Base-by-base conservation (phyloP, 2,888 invertebrate genomes). In the Microchrysa polita region DNA sequence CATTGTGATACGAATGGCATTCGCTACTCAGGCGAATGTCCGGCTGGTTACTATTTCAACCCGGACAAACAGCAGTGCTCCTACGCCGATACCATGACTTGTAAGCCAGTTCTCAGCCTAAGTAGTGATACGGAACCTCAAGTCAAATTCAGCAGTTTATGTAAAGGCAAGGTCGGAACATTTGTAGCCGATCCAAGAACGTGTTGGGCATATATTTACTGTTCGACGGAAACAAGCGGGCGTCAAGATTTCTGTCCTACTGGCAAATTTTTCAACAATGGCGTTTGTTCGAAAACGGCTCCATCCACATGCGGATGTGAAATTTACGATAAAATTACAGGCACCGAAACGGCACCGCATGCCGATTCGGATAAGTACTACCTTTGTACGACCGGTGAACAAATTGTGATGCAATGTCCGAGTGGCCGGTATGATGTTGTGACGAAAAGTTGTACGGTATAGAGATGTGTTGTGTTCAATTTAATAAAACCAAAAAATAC, bases 261-360 rank as follows among this genome's bases (percentile, higher is more conserved):
- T 18, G 55, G 18, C 16, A 55, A n/a, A 5, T 55, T 16, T 20
- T 55, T 55, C 55, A 55, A 55, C 55, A 55, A 55, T 18, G 55
- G 55, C 5, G 7, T n/a, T 1, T 55, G 55, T 20, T 18, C 55
- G 0, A 16, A 10, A 20, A 55, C 55, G 10, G 2, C 16, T 18
- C 55, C 55, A 1, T 18, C 4, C 2, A 18, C 55, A 1, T 55
- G 55, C 10, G 18, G 10, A 5, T 55, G 55, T 20, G 55, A 55
- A 55, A 16, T n/a, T 20, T 0, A 5, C 5, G 16, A 5, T 10
- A 0, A 16, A 55, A 2, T 10, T 2, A 5, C 4, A 5, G 18
- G 10, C 0, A 2, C 18, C 0, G 10, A 55, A 16, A 10, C 5
- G 2, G 1, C 0, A 1, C 5, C 16, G 5, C 18, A 16, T 2